Percentiles rank a stretch among this genome's conserved stretches.
phyloP scores from a whole-genome alignment of 2,113 vertebrate genomes.

The Gasterosteus aculeatus region DNA sequence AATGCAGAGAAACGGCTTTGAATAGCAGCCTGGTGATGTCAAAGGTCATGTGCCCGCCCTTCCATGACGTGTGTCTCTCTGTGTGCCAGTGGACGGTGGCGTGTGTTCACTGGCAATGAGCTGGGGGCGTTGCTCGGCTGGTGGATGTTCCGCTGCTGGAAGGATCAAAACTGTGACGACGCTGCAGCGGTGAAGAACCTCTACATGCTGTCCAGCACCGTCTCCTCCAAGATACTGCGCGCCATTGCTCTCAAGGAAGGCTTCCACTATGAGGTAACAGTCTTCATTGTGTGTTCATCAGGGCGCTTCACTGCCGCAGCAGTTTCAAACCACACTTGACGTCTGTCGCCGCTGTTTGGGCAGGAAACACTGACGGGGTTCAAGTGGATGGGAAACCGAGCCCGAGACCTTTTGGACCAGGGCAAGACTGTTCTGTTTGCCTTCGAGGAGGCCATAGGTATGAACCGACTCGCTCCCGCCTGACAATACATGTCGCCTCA shows the following conservation, averaged over 20 bases:
- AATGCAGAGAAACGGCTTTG: neutral
- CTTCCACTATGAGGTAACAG: conserved; percentile 94
- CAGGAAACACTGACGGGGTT: conserved; percentile 98
- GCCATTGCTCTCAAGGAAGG: conserved; percentile 96
- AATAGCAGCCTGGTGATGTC: neutral
- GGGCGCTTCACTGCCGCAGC: neutral
- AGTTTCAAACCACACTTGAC: conserved; percentile 13
- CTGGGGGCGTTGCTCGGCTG: conserved; percentile 93
- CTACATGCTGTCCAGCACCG: conserved; percentile 96
- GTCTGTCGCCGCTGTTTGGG: conserved; percentile 23
- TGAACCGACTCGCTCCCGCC: conserved; percentile 1
- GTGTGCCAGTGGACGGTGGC: conserved; percentile 88
- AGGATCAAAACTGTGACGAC: conserved; percentile 81
- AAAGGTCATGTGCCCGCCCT: neutral
- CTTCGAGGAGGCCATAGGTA: conserved; percentile 99
- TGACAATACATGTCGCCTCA: neutral
- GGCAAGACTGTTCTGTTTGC: conserved; percentile 94
- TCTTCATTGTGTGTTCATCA: neutral
- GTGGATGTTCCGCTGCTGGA: conserved; percentile 97
- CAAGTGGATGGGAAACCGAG: conserved; percentile 99
- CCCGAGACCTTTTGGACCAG: conserved; percentile 89
- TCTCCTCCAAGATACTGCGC: conserved; percentile 96
- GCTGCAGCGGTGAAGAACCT: conserved; percentile 83
- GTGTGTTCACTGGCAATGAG: conserved; percentile 95
- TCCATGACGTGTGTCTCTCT: neutral